Conservation (phyloP, 1,140 invertebrate species). For the Trinorchestia longiramus region DNA sequence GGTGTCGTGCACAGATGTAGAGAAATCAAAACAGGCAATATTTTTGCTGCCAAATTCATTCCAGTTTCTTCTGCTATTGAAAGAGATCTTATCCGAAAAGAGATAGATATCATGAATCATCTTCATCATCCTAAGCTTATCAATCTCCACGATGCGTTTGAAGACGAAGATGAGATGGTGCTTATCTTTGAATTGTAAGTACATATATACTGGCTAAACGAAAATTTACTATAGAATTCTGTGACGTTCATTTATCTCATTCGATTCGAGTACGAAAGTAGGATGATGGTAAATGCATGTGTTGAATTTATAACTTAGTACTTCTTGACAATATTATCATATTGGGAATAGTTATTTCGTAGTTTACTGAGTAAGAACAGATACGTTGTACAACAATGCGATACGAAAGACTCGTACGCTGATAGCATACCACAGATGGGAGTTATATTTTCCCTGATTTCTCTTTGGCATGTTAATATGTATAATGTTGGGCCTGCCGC, state of each 20-base stretch:
- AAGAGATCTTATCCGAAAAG: slow-evolving; percentile 96
- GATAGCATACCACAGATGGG: not conserved
- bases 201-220: not conserved
- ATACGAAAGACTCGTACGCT: not conserved
- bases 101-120: slow-evolving; percentile 99
- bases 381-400: not conserved
- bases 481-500: too few species aligned
- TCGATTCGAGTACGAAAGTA: not conserved
- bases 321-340: not conserved
- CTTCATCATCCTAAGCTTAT: slow-evolving; percentile 97
- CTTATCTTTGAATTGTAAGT: slow-evolving; percentile 98
- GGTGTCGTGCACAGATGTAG: slow-evolving; percentile 98
- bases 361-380: not conserved
- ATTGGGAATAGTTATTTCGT: not conserved
- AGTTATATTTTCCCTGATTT: not conserved
- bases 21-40: slow-evolving; percentile 94
- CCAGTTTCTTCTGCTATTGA: slow-evolving; percentile 95
- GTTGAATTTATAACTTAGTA: not conserved
- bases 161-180: slow-evolving; percentile 99
- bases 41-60: slow-evolving; percentile 99
- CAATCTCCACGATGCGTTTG: slow-evolving; percentile 98
- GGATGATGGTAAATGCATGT: not conserved
- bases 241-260: not conserved
- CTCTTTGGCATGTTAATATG: not conserved
- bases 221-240: not conserved